A percentile compares a stretch with the other conserved stretches of the same genome.
These are phyloP conservation scores for Lochmaea crataegi DNA, from an alignment of 2,888 invertebrate species.

Conservation along the genomic window DNA sequence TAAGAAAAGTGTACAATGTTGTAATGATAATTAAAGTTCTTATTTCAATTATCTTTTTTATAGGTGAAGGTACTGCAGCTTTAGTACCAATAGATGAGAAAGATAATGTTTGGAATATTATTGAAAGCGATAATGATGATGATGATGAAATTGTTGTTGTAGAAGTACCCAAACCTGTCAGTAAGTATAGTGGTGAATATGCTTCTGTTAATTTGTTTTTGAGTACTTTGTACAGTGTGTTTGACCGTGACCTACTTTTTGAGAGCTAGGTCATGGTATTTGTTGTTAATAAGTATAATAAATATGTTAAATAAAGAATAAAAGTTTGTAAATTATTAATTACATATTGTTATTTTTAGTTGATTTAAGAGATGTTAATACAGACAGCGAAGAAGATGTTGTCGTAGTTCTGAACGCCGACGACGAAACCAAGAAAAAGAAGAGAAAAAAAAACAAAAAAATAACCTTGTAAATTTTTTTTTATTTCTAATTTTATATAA, in stretches of 20 bases:
- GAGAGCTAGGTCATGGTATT: no score
- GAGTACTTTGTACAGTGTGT: no score
- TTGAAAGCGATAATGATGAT: constrained; percentile 54
- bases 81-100: constrained; percentile 58
- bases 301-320: no score
- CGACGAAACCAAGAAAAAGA: constrained; percentile 51
- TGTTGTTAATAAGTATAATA: no score
- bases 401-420: constrained; percentile 59
- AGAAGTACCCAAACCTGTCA: constrained; percentile 44
- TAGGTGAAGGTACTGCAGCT: constrained; percentile 62
- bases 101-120: constrained; percentile 51
- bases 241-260: no score
- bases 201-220: background rate
- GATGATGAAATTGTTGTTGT: constrained; percentile 51
- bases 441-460: constrained; percentile 33
- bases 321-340: constrained; percentile 10
- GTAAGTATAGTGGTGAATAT: constrained; percentile 36
- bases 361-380: constrained; percentile 49
- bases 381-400: constrained; percentile 63
- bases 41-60: constrained; percentile 11
- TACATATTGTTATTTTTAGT: constrained; percentile 47
- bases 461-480: background rate
- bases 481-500: constrained; percentile 31
- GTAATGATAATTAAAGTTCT: background rate
- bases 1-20: background rate